Evolutionary conservation across 2,113 vertebrate genomes (phyloP).

Genomic region (Eonycteris spelaea): DNA sequence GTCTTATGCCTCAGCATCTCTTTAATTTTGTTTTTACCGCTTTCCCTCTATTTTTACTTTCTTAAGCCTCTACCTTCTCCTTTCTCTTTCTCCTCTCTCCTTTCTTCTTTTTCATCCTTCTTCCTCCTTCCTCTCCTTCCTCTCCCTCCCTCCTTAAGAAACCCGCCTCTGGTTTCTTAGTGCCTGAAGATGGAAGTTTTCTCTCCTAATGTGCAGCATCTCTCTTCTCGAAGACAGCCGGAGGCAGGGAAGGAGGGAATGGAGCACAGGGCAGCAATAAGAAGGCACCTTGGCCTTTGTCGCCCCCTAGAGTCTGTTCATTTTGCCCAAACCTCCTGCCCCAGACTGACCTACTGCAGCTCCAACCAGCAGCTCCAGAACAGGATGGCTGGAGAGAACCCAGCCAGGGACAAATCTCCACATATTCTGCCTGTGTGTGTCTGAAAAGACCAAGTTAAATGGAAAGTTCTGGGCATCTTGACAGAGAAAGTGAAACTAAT

Average conservation of each 20-base stretch:
- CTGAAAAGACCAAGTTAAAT: background rate
- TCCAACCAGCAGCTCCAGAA: background rate
- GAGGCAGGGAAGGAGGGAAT: background rate
- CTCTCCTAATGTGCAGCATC: background rate
- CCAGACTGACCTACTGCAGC: background rate
- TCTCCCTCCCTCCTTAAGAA: background rate
- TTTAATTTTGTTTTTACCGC: background rate
- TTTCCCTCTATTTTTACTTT: background rate
- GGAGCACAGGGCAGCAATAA: background rate
- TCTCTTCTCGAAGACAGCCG: background rate
- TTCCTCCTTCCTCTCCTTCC: background rate
- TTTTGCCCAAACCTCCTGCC: constrained; percentile 49
- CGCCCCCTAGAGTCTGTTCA: constrained; percentile 40
- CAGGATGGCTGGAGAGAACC: background rate
- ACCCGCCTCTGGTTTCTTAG: background rate
- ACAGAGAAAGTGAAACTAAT: constrained; percentile 5
- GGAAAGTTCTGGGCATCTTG: constrained; percentile 40
- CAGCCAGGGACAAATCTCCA: background rate
- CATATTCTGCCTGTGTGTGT: background rate
- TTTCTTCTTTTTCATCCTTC: background rate
- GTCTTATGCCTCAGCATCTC: background rate
- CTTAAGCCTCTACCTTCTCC: background rate
- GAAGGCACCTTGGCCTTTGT: constrained; percentile 44
- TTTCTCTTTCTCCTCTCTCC: background rate
- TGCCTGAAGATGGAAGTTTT: background rate